Conservation (phyloP, 2,797 vertebrate species). For the Poecilia picta region DNA sequence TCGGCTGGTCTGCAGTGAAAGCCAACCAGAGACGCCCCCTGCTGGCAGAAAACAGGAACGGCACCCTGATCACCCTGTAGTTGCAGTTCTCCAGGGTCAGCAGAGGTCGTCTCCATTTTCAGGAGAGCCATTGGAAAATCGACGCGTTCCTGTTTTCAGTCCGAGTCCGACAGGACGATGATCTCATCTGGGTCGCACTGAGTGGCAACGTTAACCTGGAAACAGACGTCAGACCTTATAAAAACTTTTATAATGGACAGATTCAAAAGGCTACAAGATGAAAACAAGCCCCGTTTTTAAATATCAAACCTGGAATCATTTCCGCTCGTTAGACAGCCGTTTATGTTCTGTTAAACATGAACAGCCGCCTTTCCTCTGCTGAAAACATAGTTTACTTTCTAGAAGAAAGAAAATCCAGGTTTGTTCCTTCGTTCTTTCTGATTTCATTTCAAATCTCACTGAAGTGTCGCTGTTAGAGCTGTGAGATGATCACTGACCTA, state of each 20-base stretch:
- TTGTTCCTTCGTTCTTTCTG: background rate
- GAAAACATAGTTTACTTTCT: background rate
- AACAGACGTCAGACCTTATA: too few relatives aligned
- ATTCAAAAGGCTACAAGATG: background rate
- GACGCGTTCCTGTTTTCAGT: constrained; percentile 74
- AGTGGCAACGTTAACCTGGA: constrained; percentile 87
- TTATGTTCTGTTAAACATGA: background rate
- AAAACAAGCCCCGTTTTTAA: background rate
- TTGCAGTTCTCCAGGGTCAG: background rate
- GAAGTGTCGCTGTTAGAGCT: background rate
- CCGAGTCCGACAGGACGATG: constrained; percentile 91
- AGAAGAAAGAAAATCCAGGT: background rate
- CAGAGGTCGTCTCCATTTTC: background rate
- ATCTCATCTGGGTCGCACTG: constrained; percentile 92
- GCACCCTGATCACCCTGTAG: background rate
- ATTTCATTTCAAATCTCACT: background rate
- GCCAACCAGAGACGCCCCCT: background rate
- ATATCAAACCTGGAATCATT: background rate
- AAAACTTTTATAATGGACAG: background rate
- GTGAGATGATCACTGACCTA: background rate
- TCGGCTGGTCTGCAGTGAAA: background rate
- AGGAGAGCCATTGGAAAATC: background rate
- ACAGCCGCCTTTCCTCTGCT: too few relatives aligned
- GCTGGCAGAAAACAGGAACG: background rate
- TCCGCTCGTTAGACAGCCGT: too few relatives aligned